Base-by-base conservation (phyloP, 2,797 vertebrate genomes). In the Eulemur albifrons region DNA sequence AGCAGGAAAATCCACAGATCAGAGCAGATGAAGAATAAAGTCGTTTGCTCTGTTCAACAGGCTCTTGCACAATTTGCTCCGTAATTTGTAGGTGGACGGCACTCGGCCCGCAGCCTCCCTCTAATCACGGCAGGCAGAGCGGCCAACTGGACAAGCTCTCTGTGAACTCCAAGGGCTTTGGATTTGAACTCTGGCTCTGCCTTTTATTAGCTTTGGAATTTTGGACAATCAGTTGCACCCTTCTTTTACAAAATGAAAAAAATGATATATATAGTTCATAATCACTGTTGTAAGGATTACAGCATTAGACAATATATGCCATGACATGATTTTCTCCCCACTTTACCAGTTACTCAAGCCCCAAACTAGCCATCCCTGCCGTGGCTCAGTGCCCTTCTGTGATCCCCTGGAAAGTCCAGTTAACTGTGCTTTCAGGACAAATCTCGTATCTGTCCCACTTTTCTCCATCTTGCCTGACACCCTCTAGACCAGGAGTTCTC, bases 201-300 rank as follows among this genome's bases (percentile, higher is more conserved):
- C 61, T 9, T 92, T 75, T 90, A 91, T n/a, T 72, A 81, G 4
- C 18, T 61, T 87, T 72, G n/a, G 12, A 7, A 92, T 81, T 91
- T 84, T 30, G 12, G 5, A 32, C 65, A 70, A 80, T 32, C 30
- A n/a, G 9, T 72, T 87, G 27, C 0, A 65, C 48, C 38, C 15
- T 59, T 91, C 20, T 45, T 93, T 91, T 65, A 50, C n/a, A 70
- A 94, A 92, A 45, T 67, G 23, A 94, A 67, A 73, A 82, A 92
- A 90, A 85, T 43, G 4, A n/a, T 14, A 40, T 63, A 21, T 76
- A 48, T 57, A 38, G 52, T 79, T 95, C 18, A 32, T 65, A 65
- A 72, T 63, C 8, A 14, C 4, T 38, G 8, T 82, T 40, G 0
- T 72, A 32, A 75, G 13, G 20, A 79, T 54, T 72, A 67, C 90